A percentile compares a stretch with the other conserved stretches of the same genome.
phyloP scores from a whole-genome alignment of 2,113 vertebrate genomes.

The Silurus asotus region DNA sequence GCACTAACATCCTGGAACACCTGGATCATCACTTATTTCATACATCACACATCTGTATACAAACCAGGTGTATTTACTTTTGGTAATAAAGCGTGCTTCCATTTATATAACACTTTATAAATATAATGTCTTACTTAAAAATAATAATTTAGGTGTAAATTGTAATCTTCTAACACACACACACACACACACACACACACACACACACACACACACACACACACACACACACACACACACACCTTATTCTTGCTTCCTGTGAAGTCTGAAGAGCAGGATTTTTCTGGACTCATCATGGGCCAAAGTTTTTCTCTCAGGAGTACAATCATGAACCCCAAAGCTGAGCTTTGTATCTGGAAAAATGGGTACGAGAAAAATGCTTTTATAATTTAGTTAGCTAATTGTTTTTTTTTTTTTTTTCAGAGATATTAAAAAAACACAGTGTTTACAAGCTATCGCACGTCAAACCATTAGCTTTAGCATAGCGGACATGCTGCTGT shows the following conservation, averaged over 20 bases:
- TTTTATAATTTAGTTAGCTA: neutral
- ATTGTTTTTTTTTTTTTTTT: neutral
- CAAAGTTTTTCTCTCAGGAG: neutral
- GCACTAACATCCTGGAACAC: too few relatives aligned
- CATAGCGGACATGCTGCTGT: neutral
- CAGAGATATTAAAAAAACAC: neutral
- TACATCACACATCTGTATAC: too few relatives aligned
- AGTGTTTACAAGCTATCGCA: neutral
- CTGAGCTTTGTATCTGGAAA: neutral
- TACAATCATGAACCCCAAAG: neutral
- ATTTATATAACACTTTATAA: too few relatives aligned
- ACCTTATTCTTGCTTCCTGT: neutral
- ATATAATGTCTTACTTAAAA: too few relatives aligned
- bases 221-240: slow-evolving; percentile 9
- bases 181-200: too few relatives aligned
- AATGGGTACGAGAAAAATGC: neutral
- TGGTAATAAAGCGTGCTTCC: too few relatives aligned
- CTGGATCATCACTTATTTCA: too few relatives aligned
- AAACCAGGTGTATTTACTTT: too few relatives aligned
- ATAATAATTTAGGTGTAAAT: too few relatives aligned
- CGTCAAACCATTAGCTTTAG: neutral
- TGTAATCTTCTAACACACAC: neutral
- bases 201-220: neutral
- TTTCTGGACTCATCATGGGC: neutral
- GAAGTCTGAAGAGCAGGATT: neutral